Base-by-base conservation (phyloP, 2,888 invertebrate genomes). In the Didymodactylos carnosus region DNA sequence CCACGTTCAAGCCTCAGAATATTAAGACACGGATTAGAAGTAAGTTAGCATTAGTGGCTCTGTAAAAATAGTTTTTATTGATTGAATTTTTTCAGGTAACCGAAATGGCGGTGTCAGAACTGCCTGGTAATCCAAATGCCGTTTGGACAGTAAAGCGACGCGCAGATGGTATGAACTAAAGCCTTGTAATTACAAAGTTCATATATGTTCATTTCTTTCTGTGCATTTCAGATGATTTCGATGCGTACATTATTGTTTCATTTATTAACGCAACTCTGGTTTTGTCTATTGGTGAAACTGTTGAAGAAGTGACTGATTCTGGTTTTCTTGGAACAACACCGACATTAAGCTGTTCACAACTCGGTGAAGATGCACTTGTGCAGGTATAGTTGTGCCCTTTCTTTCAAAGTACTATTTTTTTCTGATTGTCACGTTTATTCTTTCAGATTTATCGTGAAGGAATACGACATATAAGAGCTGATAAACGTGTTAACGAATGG, bases 231-330 rank as follows among this genome's bases (percentile, higher is more conserved):
- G 53, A 97, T 87, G 91, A 92, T 83, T 95, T 87, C 87, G 98
- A 98, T 87, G 92, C 97, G 73, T 98, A 97, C 87, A 99, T 98
- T 87, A 94, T 98, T 84, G 98, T 98, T 80, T 98, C 98, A 72
- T 98, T 98, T 89, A 91, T 94, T 77, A 91, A 91, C 83, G 98
- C 98, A 79, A 99, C 98, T 23, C 88, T 99, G 81, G 98, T 98
- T 77, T 87, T 99, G 80, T 94, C 94, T 79, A 98, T 99, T 82
- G 98, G 98, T 78, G 98, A 98, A 85, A 98, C 97, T 19, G 98
- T 99, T n/a, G 98, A 99, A 85, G 98, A 99, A 89, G 98, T 98
- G 35, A 94, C 97, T 0, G 98, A 99, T 84, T 97, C 97, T 76
- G 98, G 98, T 69, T 98, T 99, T 84, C 86, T 98, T 80, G 97